A percentile compares a stretch with the other conserved stretches of the same genome.
These are phyloP conservation scores for Cydia pomonella DNA, from an alignment of 1,140 invertebrate genomes.

Conservation along the genomic window DNA sequence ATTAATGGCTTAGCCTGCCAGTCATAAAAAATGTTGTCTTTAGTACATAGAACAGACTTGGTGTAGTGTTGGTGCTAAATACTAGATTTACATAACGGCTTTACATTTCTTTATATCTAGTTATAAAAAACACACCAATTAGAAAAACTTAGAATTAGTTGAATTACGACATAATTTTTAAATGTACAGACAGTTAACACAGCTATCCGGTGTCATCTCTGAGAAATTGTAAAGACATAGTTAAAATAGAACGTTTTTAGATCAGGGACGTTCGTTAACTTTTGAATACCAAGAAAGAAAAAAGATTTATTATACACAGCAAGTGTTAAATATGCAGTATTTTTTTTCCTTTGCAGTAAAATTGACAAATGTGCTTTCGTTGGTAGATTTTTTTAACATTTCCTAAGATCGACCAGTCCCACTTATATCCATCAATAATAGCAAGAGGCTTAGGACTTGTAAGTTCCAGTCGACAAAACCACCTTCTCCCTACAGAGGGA, in stretches of 20 bases:
- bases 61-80: neutral
- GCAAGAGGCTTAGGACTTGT: too few relatives aligned
- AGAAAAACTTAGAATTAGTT: neutral
- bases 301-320: too few relatives aligned
- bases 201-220: neutral
- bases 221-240: neutral
- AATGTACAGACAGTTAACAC: neutral
- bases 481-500: too few relatives aligned
- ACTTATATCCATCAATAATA: too few relatives aligned
- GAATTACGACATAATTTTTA: neutral
- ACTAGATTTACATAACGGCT: neutral
- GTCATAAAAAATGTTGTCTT: constrained; percentile 10
- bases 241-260: neutral
- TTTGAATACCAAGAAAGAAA: neutral
- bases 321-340: too few relatives aligned
- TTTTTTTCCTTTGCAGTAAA: too few relatives aligned
- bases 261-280: neutral
- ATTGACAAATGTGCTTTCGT: too few relatives aligned
- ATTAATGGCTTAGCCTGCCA: constrained; percentile 13
- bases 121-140: neutral
- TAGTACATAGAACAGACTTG: constrained; percentile 17
- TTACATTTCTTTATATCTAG: too few relatives aligned
- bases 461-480: too few relatives aligned
- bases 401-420: too few relatives aligned
- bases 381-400: too few relatives aligned